A percentile compares a stretch with the other conserved stretches of the same genome.
These are phyloP conservation scores for Macrotis lagotis DNA, from an alignment of 2,113 vertebrate species.

Conservation along the genomic window DNA sequence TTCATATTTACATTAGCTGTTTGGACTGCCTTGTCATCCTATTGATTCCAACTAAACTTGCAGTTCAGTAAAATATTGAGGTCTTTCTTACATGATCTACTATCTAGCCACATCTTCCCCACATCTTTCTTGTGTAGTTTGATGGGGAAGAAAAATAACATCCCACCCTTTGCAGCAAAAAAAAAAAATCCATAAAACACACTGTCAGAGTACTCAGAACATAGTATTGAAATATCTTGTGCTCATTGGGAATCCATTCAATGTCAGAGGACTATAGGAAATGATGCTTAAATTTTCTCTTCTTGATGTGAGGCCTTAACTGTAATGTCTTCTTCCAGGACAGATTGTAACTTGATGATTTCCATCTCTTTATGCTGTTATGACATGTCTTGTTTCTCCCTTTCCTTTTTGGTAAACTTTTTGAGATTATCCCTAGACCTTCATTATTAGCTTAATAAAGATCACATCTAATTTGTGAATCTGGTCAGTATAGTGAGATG, in stretches of 20 bases:
- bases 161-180: conserved; percentile 73
- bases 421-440: not conserved
- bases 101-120: not conserved
- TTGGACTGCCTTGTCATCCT: not conserved
- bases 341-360: conserved; percentile 72
- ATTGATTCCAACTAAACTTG: not conserved
- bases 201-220: conserved; percentile 70
- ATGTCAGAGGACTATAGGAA: conserved; percentile 78
- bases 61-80: not conserved
- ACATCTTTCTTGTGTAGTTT: conserved; percentile 38
- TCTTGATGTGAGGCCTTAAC: conserved; percentile 74
- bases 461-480: not conserved
- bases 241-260: conserved; percentile 74
- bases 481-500: not conserved
- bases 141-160: conserved; percentile 77
- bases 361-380: conserved; percentile 51
- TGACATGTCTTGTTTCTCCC: conserved; percentile 25
- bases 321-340: conserved; percentile 68
- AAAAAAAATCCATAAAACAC: conserved; percentile 82
- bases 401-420: conserved; percentile 13
- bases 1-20: not conserved
- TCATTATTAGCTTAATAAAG: conserved; percentile 12
- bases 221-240: conserved; percentile 80
- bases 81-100: not conserved
- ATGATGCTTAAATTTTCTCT: conserved; percentile 74